Evolutionary conservation across 2,888 invertebrate genomes (phyloP).

Genomic region (Penaeus monodon): DNA sequence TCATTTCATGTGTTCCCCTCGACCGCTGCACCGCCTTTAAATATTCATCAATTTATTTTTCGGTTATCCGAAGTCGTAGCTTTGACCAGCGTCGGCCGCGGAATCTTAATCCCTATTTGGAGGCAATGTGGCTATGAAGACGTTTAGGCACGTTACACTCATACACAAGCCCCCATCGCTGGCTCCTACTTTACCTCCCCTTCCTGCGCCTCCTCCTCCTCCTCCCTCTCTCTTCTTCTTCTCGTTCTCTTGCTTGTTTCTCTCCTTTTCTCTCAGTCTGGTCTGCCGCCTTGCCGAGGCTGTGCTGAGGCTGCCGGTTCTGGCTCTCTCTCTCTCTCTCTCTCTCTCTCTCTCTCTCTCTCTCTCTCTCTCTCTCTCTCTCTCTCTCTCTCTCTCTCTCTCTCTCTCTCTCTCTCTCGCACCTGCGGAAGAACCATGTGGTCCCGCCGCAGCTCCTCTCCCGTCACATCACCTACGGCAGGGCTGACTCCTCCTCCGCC

Average conservation of each 20-base stretch:
- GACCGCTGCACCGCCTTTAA: constrained; percentile 57
- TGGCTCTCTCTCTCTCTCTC: constrained; percentile 19
- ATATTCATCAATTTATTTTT: constrained; percentile 62
- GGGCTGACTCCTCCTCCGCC: constrained; percentile 52
- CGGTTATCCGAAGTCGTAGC: constrained; percentile 60
- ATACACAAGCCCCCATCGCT: constrained; percentile 41
- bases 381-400: constrained; percentile 31
- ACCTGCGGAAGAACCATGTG: constrained; percentile 12
- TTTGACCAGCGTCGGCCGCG: constrained; percentile 47
- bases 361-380: constrained; percentile 28
- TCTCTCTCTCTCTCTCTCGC: constrained; percentile 10
- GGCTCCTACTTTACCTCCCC: constrained; percentile 1
- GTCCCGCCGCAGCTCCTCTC: not conserved
- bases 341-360: constrained; percentile 14
- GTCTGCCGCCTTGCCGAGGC: constrained; percentile 21
- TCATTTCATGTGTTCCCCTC: constrained; percentile 60
- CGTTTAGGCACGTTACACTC: constrained; percentile 58
- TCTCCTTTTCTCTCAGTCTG: constrained; percentile 13
- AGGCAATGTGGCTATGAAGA: constrained; percentile 60
- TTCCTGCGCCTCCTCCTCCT: constrained; percentile 19
- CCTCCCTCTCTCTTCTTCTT: constrained; percentile 5
- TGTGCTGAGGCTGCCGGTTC: not conserved
- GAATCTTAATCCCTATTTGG: constrained; percentile 57
- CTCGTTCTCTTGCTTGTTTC: constrained; percentile 6
- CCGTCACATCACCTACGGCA: constrained; percentile 22